These are phyloP conservation scores for Pangasianodon gigas DNA, from an alignment of 2,113 vertebrate species.

Conservation along the genomic window DNA sequence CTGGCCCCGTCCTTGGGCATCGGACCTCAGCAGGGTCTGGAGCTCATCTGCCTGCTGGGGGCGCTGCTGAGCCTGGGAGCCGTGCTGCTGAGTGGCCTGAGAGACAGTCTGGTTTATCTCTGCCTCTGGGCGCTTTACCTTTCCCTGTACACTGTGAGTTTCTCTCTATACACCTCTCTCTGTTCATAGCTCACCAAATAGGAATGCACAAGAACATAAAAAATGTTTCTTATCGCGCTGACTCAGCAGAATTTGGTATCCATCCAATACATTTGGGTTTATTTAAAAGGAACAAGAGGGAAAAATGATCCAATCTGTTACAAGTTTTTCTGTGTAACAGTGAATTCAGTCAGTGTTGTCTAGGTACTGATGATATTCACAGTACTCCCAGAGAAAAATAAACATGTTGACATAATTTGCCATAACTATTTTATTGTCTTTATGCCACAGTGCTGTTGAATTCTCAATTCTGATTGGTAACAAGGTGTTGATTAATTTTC, in stretches of 20 bases:
- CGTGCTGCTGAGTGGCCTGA: slow-evolving; percentile 63
- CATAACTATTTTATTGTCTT: neutral
- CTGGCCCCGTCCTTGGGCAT: slow-evolving; percentile 71
- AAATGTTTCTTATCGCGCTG: neutral
- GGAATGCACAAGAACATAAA: neutral
- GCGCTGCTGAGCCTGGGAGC: slow-evolving; percentile 65
- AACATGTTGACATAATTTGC: neutral
- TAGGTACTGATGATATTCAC: neutral
- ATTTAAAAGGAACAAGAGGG: neutral
- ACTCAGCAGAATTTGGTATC: neutral
- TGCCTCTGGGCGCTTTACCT: slow-evolving; percentile 75
- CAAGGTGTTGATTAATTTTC: neutral
- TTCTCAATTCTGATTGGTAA: neutral
- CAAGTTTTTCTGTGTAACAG: neutral
- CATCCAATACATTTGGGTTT: neutral
- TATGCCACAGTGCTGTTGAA: neutral
- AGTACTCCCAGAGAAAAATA: neutral
- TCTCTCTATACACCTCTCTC: neutral
- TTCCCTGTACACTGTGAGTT: slow-evolving; percentile 72
- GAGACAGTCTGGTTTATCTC: slow-evolving; percentile 73
- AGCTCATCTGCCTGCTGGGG: slow-evolving; percentile 79
- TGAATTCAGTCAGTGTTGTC: neutral
- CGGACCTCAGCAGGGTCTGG: slow-evolving; percentile 77
- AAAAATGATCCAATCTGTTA: neutral
- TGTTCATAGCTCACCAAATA: neutral